Base-by-base conservation (phyloP, 2,888 invertebrate species). In the Conus canariensis region DNA sequence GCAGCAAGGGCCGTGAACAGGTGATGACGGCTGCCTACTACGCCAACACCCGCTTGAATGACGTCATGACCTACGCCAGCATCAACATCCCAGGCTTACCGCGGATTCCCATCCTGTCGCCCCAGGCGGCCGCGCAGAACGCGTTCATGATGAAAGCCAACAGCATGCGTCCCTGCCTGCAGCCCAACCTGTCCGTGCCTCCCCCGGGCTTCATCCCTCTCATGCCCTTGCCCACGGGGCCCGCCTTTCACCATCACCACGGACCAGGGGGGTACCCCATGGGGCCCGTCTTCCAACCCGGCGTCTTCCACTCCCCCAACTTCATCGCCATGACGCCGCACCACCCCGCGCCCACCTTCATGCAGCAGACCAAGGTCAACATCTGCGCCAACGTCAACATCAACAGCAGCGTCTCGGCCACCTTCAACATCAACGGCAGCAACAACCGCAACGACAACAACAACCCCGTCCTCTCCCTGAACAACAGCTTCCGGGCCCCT, bases 291-390 rank as follows among this genome's bases (percentile, higher is more conserved):
- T 89, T 89, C 85, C 83, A 83, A 16, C 89, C 89, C 56, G 85
- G 85, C 12, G 67, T 89, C 74, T 89, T 89, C 74, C 89, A 85
- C 85, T 85, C 89, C 14, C 89, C 89, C 74, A 89, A 89, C 77
- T 85, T 89, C 89, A 89, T 89, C 77, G 85, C 89, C 89, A 89
- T 89, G 89, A 85, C 89, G 8, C 89, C 89, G 4, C 89, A 85
- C 89, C 85, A 85, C 25, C 25, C 56, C 16, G 58, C 67, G 10
- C 85, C 89, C 25, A 74, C 89, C 74, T 89, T 89, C 89, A 70
- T 89, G 85, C 89, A 89, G 85, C 89, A 89, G 89, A 85, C 89
- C 85, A 89, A 89, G 59, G 89, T 89, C 70, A 89, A 85, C 89
- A 89, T 89, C 70, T 89, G 89, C 80, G 88, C 85, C 80, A 90